Conservation (phyloP, 2,888 invertebrate genomes). For the Nematopogon swammerdamellus region DNA sequence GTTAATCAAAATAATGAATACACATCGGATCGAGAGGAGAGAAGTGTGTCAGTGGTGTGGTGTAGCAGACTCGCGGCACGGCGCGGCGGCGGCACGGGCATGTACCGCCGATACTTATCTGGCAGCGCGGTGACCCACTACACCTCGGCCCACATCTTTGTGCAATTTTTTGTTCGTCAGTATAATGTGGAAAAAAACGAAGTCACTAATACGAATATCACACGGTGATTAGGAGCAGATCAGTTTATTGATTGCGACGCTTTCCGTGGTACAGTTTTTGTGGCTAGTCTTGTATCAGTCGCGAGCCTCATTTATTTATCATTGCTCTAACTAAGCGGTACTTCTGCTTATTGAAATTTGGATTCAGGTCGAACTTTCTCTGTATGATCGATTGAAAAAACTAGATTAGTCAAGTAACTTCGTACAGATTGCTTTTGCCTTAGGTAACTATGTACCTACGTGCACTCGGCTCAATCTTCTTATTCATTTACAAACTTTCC, state of each 20-base stretch:
- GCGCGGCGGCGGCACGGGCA: too few species aligned
- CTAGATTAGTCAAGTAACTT: too few species aligned
- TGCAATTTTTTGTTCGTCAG: not conserved
- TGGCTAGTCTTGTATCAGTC: not conserved
- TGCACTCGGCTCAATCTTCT: too few species aligned
- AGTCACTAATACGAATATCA: not conserved
- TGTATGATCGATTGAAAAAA: not conserved
- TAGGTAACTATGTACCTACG: too few species aligned
- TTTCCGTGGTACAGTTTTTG: not conserved
- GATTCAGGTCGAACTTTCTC: not conserved
- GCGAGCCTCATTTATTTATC: not conserved
- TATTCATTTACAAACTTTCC: too few species aligned
- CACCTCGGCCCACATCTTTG: not conserved
- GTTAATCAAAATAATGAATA: too few species aligned
- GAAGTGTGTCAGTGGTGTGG: not conserved
- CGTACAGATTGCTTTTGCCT: too few species aligned
- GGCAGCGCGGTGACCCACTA: not conserved
- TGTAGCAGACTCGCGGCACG: too few species aligned
- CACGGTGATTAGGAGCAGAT: not conserved
- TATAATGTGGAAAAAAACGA: not conserved
- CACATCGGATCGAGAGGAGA: not conserved
- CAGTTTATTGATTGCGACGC: not conserved
- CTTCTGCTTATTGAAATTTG: not conserved
- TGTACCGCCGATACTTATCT: not conserved
- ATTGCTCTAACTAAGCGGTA: not conserved